Conservation (phyloP, 2,888 invertebrate genomes). For the Gnatocerus cornutus region DNA sequence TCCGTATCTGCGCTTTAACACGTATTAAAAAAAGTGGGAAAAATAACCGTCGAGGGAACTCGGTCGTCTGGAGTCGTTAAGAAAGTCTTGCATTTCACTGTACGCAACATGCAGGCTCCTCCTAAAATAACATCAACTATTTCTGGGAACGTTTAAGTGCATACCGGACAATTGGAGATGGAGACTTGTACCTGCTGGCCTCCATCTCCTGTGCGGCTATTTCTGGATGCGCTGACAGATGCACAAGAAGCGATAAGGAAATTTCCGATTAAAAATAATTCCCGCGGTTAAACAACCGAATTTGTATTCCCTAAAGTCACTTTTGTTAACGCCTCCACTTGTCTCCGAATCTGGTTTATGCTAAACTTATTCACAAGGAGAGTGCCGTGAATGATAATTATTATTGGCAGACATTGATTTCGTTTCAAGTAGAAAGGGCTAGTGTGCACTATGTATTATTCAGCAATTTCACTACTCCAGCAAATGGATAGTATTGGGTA, state of each 20-base stretch:
- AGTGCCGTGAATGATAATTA: slow-evolving; percentile 22
- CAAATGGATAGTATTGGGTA: slow-evolving; percentile 52
- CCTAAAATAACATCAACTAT: slow-evolving; percentile 32
- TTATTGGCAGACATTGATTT: slow-evolving; percentile 21
- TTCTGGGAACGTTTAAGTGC: slow-evolving; percentile 28
- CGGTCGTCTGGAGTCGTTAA: not conserved
- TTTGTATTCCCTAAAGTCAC: too few species aligned
- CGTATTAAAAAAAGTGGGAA: slow-evolving; percentile 16
- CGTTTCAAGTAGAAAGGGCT: slow-evolving; percentile 21
- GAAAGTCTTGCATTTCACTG: not conserved
- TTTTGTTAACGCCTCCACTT: too few species aligned
- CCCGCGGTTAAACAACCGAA: too few species aligned
- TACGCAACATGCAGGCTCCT: not conserved
- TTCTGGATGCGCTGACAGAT: slow-evolving; percentile 17
- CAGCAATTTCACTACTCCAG: slow-evolving; percentile 24
- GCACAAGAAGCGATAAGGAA: too few species aligned
- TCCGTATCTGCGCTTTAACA: slow-evolving; percentile 23
- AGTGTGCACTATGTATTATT: slow-evolving; percentile 26
- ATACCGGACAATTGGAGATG: slow-evolving; percentile 27
- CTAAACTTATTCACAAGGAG: not conserved
- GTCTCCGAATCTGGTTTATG: slow-evolving; percentile 1
- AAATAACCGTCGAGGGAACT: not conserved
- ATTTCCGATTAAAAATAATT: too few species aligned
- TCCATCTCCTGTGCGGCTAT: slow-evolving; percentile 33
- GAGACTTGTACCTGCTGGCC: slow-evolving; percentile 21